Evolutionary conservation across 2,113 vertebrate species (phyloP).

Genomic region (Chloebia gouldiae): DNA sequence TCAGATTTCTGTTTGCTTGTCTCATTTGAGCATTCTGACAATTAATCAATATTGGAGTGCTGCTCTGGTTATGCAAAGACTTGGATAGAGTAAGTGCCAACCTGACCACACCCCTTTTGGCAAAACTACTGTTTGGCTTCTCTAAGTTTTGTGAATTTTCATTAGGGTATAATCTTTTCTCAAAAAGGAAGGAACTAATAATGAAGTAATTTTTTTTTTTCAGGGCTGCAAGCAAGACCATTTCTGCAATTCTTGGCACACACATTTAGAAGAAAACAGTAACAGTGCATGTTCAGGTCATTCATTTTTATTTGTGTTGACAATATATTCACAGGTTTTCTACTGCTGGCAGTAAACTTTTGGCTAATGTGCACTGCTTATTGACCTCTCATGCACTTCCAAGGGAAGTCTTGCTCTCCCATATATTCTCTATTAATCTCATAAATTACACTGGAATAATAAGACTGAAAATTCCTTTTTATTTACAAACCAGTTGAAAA

Average conservation of each 20-base stretch:
- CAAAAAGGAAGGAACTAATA: neutral
- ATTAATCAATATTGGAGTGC: neutral
- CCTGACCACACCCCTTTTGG: neutral
- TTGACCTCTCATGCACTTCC: neutral
- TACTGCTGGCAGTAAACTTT: neutral
- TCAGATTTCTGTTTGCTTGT: neutral
- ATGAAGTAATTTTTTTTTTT: neutral
- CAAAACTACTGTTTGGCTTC: neutral
- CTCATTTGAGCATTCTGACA: fast-evolving
- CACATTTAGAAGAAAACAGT: neutral
- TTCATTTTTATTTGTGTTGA: neutral
- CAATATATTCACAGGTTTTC: neutral
- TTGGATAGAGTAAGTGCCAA: neutral
- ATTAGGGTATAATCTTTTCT: neutral
- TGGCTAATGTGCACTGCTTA: neutral
- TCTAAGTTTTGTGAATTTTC: neutral
- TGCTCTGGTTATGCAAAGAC: neutral
- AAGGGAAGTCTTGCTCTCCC: neutral
- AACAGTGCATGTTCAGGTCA: neutral
- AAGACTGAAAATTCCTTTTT: neutral
- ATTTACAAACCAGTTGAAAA: neutral
- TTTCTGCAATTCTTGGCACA: neutral
- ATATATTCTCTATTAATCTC: neutral
- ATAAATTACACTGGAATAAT: neutral
- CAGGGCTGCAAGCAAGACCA: neutral